Percentiles rank a stretch among this genome's conserved stretches.
Evolutionary conservation across 35 echinoderm and acorn worm genomes (phyloP).

Genomic region (Heliocidaris erythrogramma): DNA sequence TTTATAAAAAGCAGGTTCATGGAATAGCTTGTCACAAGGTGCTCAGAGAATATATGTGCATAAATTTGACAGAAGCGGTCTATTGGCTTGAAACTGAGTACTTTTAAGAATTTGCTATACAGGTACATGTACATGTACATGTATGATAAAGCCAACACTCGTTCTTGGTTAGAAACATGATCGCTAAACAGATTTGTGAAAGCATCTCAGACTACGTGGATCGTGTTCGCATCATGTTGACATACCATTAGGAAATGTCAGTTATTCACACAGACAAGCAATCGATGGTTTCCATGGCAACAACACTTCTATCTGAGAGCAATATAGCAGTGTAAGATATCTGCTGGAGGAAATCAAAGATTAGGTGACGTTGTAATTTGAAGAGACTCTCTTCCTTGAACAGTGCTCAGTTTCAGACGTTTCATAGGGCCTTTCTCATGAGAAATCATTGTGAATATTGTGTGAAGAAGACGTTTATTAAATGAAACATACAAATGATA

Average conservation of each 20-base stretch:
- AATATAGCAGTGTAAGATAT: background rate
- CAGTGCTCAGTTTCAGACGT: background rate
- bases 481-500: too few species aligned
- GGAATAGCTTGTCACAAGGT: too few species aligned
- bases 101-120: too few species aligned
- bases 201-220: background rate
- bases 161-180: background rate
- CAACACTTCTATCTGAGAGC: conserved; percentile 1
- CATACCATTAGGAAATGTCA: background rate
- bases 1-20: too few species aligned
- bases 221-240: background rate
- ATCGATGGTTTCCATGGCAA: background rate
- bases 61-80: too few species aligned
- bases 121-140: too few species aligned
- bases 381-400: background rate
- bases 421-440: too few species aligned
- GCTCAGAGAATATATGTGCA: too few species aligned
- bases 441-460: too few species aligned
- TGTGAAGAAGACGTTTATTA: too few species aligned
- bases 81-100: too few species aligned
- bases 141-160: too few species aligned
- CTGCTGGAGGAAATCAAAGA: background rate
- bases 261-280: background rate
- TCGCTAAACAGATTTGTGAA: background rate
- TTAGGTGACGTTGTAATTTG: background rate